Evolutionary conservation across 2,888 invertebrate species (phyloP).

Genomic region (Ophraella communa): DNA sequence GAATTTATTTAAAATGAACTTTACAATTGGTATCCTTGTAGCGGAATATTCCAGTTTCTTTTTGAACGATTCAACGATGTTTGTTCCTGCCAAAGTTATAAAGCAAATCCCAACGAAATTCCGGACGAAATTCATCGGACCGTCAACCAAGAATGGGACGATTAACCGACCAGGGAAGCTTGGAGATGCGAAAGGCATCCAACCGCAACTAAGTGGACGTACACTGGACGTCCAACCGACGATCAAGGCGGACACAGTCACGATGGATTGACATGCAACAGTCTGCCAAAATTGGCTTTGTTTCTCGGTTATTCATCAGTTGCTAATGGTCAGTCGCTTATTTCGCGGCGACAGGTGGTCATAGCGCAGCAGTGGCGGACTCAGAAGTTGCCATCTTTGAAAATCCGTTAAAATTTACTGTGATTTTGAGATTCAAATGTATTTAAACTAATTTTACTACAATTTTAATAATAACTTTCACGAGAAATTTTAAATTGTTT

Average conservation of each 20-base stretch:
- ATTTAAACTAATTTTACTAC: too few relatives aligned
- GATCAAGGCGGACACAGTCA: slow-evolving; percentile 26
- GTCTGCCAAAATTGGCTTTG: slow-evolving; percentile 57
- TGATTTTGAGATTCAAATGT: neutral
- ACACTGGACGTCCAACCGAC: slow-evolving; percentile 29
- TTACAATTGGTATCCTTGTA: neutral
- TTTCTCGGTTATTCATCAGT: slow-evolving; percentile 58
- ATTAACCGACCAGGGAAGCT: slow-evolving; percentile 12
- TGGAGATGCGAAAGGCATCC: slow-evolving; percentile 20
- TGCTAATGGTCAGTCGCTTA: slow-evolving; percentile 54
- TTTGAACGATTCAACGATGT: neutral
- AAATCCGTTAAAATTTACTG: too few relatives aligned
- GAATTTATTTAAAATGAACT: neutral
- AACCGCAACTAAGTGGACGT: slow-evolving; percentile 27
- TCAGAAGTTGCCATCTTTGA: neutral
- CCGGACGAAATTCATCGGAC: slow-evolving; percentile 1
- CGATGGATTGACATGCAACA: slow-evolving; percentile 50
- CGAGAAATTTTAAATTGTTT: too few relatives aligned
- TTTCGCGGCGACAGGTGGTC: slow-evolving; percentile 55
- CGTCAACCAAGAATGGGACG: slow-evolving; percentile 24
- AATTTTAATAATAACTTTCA: too few relatives aligned
- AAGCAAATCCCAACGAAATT: slow-evolving; percentile 13
- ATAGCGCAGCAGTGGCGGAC: slow-evolving; percentile 6
- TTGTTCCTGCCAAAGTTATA: slow-evolving; percentile 2
- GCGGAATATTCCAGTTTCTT: neutral